Base-by-base conservation (phyloP, 2,113 vertebrate species). In the Delphinus delphis region DNA sequence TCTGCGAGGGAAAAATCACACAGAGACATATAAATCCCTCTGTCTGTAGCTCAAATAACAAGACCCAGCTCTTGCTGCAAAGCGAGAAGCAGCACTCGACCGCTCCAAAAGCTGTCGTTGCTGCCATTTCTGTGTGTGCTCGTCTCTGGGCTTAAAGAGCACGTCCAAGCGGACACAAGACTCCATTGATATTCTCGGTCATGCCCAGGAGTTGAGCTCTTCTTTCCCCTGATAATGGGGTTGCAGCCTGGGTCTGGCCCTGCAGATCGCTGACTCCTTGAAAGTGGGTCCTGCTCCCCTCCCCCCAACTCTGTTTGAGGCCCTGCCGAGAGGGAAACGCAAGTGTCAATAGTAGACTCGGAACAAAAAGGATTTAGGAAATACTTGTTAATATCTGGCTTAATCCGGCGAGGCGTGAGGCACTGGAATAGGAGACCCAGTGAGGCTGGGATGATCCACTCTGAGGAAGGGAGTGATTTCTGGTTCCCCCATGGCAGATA, bases 11-110 rank as follows among this genome's bases (percentile, higher is more conserved):
- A 94, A 95, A 95, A 96, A 93, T 96, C 85, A 93, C 91, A 94
- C 63, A 38, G 85, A 95, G 93, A 93, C 85, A 50, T 96, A 95
- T 88, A 98, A 98, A 97, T 96, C 92, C 94, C 74, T 96, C 79
- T 93, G 84, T 93, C 90, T 96, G 84, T 96, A 94, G 88, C 96
- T 97, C 77, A 94, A 88, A 84, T 97, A 96, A 96, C 71, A 91
- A 97, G 85, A 83, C 93, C 21, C 80, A 50, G 77, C 71, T 97
- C 93, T 95, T 80, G 73, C 67, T 95, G 81, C 63, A 97, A 96
- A 94, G 94, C 91, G 67, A 97, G 85, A 88, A 93, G 88, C 88
- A 58, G 88, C 55, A 96, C 89, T 98, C 96, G 96, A 94, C 81
- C 58, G 85, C 77, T 97, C 76, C 60, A 58, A 97, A 89, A 38